Conservation (phyloP, 2,113 vertebrate genomes). For the Elephantulus edwardii region DNA sequence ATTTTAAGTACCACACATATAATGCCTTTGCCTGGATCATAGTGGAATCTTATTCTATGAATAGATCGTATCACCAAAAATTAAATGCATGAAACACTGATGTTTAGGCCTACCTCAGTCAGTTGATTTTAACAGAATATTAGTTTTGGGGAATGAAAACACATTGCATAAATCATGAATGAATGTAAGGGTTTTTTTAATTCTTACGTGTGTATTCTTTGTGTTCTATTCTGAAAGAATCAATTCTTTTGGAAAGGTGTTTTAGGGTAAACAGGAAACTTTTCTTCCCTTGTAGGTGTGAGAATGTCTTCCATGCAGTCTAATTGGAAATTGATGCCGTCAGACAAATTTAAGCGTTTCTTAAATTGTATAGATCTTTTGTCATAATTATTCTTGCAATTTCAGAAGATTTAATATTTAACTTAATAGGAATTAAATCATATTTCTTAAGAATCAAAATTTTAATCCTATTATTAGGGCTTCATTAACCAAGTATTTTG, state of each 20-base stretch:
- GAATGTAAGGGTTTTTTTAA: constrained; percentile 33
- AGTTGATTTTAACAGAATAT: constrained; percentile 47
- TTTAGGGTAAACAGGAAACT: background rate
- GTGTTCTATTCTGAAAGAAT: constrained; percentile 27
- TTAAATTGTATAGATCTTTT: constrained; percentile 24
- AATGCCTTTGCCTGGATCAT: background rate
- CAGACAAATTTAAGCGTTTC: background rate
- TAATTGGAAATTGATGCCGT: background rate
- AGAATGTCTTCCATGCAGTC: background rate
- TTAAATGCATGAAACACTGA: constrained; percentile 3
- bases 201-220: constrained; percentile 28
- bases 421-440: background rate
- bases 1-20: background rate
- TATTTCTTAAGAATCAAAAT: constrained; percentile 37
- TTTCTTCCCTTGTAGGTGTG: background rate
- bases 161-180: background rate
- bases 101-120: background rate
- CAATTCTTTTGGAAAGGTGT: background rate
- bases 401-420: constrained; percentile 47
- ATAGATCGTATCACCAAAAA: background rate
- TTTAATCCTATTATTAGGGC: background rate
- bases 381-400: background rate
- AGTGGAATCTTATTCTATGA: background rate
- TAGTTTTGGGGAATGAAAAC: constrained; percentile 47
- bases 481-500: background rate